phyloP scores from a whole-genome alignment of 2,113 vertebrate species.

The Connochaetes taurinus region DNA sequence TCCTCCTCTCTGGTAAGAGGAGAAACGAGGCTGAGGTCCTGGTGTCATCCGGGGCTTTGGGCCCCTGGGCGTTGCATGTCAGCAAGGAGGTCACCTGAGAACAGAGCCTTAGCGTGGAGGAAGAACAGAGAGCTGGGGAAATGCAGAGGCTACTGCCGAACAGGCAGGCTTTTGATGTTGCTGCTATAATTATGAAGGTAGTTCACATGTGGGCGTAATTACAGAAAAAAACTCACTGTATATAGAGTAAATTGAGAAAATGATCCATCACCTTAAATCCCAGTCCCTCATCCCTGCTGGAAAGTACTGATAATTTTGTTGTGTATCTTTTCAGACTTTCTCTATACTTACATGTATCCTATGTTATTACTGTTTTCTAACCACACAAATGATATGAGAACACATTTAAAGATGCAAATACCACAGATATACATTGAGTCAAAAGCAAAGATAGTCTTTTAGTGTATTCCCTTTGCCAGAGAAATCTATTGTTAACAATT shows the following conservation, averaged over 20 bases:
- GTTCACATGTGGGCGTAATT: not conserved
- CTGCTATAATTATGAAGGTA: not conserved
- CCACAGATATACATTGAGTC: not conserved
- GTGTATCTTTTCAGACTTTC: not conserved
- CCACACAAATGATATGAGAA: not conserved
- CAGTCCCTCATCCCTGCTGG: not conserved
- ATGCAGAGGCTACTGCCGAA: not conserved
- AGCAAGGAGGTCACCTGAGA: conserved; percentile 32
- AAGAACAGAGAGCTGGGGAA: not conserved
- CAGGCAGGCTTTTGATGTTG: not conserved
- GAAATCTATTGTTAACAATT: not conserved
- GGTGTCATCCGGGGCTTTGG: not conserved
- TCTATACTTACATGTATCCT: not conserved
- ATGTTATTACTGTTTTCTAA: not conserved
- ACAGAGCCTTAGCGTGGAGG: not conserved
- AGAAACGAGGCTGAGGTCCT: not conserved
- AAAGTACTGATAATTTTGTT: not conserved
- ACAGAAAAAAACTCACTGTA: not conserved
- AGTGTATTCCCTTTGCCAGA: not conserved
- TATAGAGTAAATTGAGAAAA: not conserved
- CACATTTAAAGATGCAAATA: not conserved
- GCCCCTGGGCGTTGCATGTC: not conserved
- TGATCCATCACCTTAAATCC: not conserved
- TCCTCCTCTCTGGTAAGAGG: conserved; percentile 39
- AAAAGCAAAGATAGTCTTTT: not conserved